phyloP scores from a whole-genome alignment of 1,140 invertebrate genomes.

The Drosophila athabasca region DNA sequence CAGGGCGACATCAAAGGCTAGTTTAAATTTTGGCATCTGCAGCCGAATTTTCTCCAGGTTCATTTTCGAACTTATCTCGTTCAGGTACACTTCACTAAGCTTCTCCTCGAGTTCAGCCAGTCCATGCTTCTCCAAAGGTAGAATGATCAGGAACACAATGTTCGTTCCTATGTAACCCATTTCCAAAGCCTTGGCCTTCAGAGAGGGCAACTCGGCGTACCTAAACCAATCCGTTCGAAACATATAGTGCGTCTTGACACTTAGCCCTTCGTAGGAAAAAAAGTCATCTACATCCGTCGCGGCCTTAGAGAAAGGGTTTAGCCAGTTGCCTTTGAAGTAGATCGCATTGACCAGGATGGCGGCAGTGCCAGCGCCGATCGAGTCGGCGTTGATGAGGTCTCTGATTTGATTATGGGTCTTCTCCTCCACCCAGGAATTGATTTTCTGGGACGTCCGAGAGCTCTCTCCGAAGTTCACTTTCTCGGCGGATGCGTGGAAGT shows the following conservation, averaged over 20 bases:
- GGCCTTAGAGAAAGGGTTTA: constrained; percentile 40
- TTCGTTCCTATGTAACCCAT: constrained; percentile 82
- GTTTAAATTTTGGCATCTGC: constrained; percentile 86
- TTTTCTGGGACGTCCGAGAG: constrained; percentile 74
- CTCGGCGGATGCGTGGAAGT: constrained; percentile 64
- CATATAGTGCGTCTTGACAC: constrained; percentile 84
- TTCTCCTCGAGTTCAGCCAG: constrained; percentile 83
- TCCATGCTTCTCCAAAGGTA: constrained; percentile 85
- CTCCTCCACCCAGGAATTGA: constrained; percentile 86
- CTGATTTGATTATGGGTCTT: constrained; percentile 86
- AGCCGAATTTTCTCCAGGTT: constrained; percentile 77
- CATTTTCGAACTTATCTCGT: constrained; percentile 64
- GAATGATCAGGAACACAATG: constrained; percentile 85
- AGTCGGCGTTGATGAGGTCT: constrained; percentile 83
- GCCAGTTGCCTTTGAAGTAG: constrained; percentile 85
- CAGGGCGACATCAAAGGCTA: constrained; percentile 85
- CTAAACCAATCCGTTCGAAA: constrained; percentile 72
- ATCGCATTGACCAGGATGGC: constrained; percentile 87
- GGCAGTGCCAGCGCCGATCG: constrained; percentile 63
- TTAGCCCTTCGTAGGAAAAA: constrained; percentile 39
- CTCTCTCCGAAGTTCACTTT: constrained; percentile 83
- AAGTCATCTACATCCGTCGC: constrained; percentile 44
- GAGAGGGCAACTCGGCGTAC: constrained; percentile 44
- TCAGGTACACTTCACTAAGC: constrained; percentile 76
- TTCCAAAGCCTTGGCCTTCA: constrained; percentile 58